Evolutionary conservation across 2,113 vertebrate genomes (phyloP), one percentile per base, ranked within the genome.

Genomic region (Geococcyx californianus): DNA sequence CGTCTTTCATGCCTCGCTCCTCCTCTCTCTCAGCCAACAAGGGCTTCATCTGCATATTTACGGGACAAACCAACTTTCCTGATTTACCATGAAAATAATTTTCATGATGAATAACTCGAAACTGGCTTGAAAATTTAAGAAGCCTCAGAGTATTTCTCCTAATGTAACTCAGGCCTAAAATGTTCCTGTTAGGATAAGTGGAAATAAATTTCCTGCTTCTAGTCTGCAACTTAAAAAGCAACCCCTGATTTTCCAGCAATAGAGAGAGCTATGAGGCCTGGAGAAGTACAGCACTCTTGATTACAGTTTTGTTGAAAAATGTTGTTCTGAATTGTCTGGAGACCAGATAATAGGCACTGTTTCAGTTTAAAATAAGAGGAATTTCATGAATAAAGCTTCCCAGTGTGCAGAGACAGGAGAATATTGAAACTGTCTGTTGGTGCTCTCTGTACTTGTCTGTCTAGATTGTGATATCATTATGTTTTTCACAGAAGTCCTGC

Each of bases 291-390:
- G 40, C 23, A 21, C 38, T 82, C 76, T 86, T 96, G 92, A 93
- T 97, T 96, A 93, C 49, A 96, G 86, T 90, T 96, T 90, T 96
- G 88, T 69, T 90, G 90, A 75, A 88, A 95, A 95, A 81, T 79
- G 84, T 92, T 92, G 88, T 90, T 94, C 83, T 79, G 80, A 86
- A 52, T 66, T 13, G 45, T 89, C 90, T 94, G 73, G 93, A 96
- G 85, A 95, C 10, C 7, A 92, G 92, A 95, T 96, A 95, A 95
- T 94, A 95, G 93, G 86, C 83, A 73, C 49, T 93, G 76, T 15
- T 97, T 93, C 58, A 72, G 90, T 68, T 93, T 92, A 90, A 95
- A 95, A 92, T 96, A 94, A 95, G 88, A 93, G 82, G 60, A 80
- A 68, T 97, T 94, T 92, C 80, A 90, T 90, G 86, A 96, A 89